These are phyloP conservation scores for Amblyopsis hoosieri DNA, from an alignment of 2,797 vertebrate genomes.

Conservation along the genomic window DNA sequence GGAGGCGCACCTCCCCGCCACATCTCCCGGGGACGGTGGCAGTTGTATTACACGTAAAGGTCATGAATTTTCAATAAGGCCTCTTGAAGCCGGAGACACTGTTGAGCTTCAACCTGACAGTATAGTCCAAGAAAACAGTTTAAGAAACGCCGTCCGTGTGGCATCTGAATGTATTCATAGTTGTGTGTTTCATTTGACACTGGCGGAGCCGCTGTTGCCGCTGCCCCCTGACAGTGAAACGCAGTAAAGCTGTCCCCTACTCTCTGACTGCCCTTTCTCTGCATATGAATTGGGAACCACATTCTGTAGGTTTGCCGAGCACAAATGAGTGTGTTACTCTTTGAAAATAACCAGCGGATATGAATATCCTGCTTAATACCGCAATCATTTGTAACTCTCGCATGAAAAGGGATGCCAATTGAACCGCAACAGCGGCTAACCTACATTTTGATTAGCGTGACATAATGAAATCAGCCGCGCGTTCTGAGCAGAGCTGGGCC, in stretches of 20 bases:
- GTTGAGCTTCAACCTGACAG: conserved; percentile 44
- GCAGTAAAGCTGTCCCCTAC: background rate
- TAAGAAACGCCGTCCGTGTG: conserved; percentile 38
- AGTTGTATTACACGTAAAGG: conserved; percentile 43
- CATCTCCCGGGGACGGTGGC: conserved; percentile 40
- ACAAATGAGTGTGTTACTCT: background rate
- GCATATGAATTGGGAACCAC: conserved; percentile 18
- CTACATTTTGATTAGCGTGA: conserved; percentile 21
- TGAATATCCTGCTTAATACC: conserved; percentile 7
- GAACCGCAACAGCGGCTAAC: conserved; percentile 5
- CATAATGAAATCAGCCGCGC: conserved; percentile 27
- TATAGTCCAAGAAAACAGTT: conserved; percentile 47
- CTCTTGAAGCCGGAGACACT: conserved; percentile 43
- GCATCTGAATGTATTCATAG: conserved; percentile 51
- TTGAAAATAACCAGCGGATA: conserved; percentile 17
- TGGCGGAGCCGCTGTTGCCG: background rate
- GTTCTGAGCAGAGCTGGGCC: conserved; percentile 32
- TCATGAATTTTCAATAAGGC: conserved; percentile 60
- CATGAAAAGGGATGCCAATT: background rate
- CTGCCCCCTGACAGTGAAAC: conserved; percentile 20
- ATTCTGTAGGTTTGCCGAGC: conserved; percentile 1
- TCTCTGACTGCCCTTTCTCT: conserved; percentile 8
- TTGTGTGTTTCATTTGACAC: conserved; percentile 48
- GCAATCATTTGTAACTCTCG: background rate
- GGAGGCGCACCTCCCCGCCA: conserved; percentile 38